Percentiles rank a stretch among this genome's conserved stretches.
These are phyloP conservation scores for Harpalus rubripes DNA, from an alignment of 2,888 invertebrate genomes.

Conservation along the genomic window DNA sequence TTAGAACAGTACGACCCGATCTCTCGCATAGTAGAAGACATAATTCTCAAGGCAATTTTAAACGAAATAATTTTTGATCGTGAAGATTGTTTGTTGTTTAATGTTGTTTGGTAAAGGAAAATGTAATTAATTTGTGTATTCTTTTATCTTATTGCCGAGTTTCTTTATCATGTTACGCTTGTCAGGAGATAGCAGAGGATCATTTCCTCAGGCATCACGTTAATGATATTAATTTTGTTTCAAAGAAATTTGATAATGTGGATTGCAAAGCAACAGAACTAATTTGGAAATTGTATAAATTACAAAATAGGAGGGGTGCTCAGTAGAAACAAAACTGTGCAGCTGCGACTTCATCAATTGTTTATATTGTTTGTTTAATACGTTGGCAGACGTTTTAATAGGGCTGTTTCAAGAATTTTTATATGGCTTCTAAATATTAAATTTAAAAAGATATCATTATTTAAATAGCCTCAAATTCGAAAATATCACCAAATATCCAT, in stretches of 20 bases:
- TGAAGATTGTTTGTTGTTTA: neutral
- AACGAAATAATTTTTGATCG: neutral
- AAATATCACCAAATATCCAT: no score
- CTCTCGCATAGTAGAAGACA: neutral
- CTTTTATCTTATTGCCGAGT: constrained; percentile 23
- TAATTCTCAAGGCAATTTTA: neutral
- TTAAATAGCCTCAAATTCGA: no score
- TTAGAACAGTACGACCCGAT: neutral
- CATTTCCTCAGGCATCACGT: neutral
- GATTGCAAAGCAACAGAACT: no score
- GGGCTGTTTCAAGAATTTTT: no score
- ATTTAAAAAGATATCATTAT: no score
- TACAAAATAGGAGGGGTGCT: no score
- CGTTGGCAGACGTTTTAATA: no score
- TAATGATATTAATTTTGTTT: neutral
- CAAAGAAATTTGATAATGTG: neutral
- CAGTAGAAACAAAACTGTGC: no score
- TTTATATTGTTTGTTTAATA: no score
- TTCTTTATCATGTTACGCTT: constrained; percentile 18
- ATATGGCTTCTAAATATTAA: no score
- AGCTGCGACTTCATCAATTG: no score
- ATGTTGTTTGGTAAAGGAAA: constrained; percentile 26
- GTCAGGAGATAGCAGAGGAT: neutral
- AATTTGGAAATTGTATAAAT: no score
- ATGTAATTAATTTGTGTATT: constrained; percentile 48